Base-by-base conservation (phyloP, 2,888 invertebrate species). In the Drosophila mulleri region DNA sequence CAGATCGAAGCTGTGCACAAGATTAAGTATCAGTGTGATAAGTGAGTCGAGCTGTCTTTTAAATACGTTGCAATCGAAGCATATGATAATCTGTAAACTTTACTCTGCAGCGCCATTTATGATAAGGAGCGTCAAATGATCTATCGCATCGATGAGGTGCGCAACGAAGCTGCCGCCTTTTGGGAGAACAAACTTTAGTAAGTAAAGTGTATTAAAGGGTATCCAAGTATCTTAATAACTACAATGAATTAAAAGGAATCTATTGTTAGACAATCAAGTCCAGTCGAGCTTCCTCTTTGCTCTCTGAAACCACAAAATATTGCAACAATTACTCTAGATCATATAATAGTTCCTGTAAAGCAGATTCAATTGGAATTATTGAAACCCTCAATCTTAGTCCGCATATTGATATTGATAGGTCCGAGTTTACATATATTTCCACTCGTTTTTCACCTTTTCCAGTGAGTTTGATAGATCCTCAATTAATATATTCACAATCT, bases 141-240 rank as follows among this genome's bases (percentile, higher is more conserved):
- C 75, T 92, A 92, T 77, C 91, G 91, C 75, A 92, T 94, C 76
- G 93, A 94, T 80, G 94, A 94, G 81, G 94, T 94, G 88, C 93
- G 94, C 75, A 93, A 93, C 72, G 94, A 94, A 90, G 94, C 94
- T 76, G 94, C 94, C 69, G 93, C 94, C 80, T 94, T 95, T 93
- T 95, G 95, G 95, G 95, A 95, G 90, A 94, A 94, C 77, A 94
- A 94, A 92, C 91, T 95, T 83, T 90, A 93, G 92, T 92, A 89
- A 91, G 90, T 80, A 14, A 1, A 37, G 20, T 44, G 6, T 0
- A 20, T 20, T 5, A 20, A 44, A 1, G 6, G 6, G 5, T 39
- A 16, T 39, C 26, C 4, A 26, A 26, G 26, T 23, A 23, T 23
- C 23, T 23, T 23, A 23, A 23, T 23, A 23, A 23, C 2, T 23